phyloP scores from a whole-genome alignment of 2,797 vertebrate genomes.

The Numenius phaeopus region DNA sequence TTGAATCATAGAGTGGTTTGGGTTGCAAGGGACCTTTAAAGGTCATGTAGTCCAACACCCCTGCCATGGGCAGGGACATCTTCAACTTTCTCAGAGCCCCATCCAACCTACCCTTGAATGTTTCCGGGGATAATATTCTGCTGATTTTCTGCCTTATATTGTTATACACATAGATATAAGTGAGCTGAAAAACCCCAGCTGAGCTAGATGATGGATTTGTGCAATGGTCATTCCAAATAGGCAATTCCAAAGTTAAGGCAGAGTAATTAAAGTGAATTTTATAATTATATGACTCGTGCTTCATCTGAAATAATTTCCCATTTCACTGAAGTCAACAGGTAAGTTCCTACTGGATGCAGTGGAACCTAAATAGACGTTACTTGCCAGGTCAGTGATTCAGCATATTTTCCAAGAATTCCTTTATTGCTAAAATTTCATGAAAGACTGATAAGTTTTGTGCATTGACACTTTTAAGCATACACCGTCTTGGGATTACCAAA shows the following conservation, averaged over 20 bases:
- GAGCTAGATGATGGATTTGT: background rate
- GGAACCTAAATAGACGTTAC: background rate
- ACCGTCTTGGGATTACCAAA: background rate
- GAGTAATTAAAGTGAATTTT: background rate
- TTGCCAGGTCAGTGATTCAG: background rate
- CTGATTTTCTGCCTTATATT: background rate
- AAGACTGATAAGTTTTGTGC: background rate
- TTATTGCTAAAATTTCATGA: background rate
- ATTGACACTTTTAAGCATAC: background rate
- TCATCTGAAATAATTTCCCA: background rate
- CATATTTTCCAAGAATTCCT: background rate
- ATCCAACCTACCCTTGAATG: background rate
- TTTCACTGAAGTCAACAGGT: background rate
- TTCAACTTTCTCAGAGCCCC: background rate
- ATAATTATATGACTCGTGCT: background rate
- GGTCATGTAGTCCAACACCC: background rate
- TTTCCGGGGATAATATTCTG: background rate
- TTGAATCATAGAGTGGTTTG: background rate
- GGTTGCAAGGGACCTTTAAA: background rate
- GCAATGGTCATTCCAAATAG: background rate
- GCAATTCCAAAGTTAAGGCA: background rate
- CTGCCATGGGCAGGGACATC: background rate
- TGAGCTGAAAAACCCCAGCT: background rate
- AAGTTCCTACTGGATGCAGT: background rate
- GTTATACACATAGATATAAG: background rate